A percentile compares a stretch with the other conserved stretches of the same genome.
Conservation (phyloP, 2,113 vertebrate species). For the Octodon degus region DNA sequence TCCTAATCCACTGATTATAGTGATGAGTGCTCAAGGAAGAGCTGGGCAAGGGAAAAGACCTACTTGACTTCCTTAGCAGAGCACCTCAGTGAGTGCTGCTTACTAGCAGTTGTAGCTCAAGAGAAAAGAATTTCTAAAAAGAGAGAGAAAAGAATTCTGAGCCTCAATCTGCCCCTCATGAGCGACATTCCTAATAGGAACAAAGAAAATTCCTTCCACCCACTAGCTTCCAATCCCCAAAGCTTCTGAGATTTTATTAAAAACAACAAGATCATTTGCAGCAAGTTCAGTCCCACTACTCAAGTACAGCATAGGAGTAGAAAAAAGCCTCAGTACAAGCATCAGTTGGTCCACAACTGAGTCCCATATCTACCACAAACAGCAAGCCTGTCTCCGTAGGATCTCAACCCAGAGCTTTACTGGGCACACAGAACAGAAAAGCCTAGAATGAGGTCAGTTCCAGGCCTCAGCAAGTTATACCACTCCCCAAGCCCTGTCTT, state of each 20-base stretch:
- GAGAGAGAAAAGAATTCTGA: constrained; percentile 11
- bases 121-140: not conserved
- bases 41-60: not conserved
- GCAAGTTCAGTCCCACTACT: constrained; percentile 6
- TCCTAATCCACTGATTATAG: not conserved
- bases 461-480: not conserved
- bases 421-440: not conserved
- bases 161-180: not conserved
- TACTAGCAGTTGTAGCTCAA: not conserved
- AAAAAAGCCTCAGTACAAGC: not conserved
- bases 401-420: not conserved
- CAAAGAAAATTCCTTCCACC: constrained; percentile 44
- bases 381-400: not conserved
- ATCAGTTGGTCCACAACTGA: not conserved
- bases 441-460: not conserved
- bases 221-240: not conserved
- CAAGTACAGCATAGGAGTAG: constrained; percentile 53
- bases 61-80: not conserved
- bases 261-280: constrained; percentile 61
- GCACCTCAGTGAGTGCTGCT: not conserved
- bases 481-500: not conserved
- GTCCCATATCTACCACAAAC: not conserved
- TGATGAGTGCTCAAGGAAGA: not conserved
- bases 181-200: not conserved
- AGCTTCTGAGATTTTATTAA: constrained; percentile 46